These are phyloP conservation scores for Electrona antarctica DNA, from an alignment of 2,113 vertebrate genomes.

Conservation along the genomic window DNA sequence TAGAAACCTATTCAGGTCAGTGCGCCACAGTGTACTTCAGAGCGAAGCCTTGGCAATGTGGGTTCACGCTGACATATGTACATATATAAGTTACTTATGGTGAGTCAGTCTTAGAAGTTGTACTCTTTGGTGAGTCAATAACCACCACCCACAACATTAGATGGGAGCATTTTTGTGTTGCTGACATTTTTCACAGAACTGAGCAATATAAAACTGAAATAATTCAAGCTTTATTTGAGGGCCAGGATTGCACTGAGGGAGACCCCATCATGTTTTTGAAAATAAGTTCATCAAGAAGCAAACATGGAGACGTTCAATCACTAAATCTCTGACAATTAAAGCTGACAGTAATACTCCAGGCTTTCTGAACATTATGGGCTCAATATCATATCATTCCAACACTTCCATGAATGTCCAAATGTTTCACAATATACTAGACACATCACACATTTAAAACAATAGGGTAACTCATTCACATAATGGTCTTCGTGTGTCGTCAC, in stretches of 20 bases:
- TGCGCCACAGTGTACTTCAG: no score
- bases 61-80: background rate
- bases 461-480: background rate
- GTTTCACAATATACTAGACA: background rate
- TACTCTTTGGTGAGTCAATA: no score
- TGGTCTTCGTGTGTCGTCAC: no score
- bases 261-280: background rate
- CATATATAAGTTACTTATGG: background rate
- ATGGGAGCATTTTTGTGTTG: background rate
- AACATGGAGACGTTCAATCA: constrained; percentile 1
- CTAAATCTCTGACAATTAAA: constrained; percentile 9
- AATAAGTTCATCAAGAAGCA: constrained; percentile 8
- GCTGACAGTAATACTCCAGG: constrained; percentile 4
- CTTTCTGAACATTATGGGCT: constrained; percentile 3
- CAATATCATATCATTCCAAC: constrained; percentile 15
- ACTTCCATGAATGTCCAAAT: constrained; percentile 20
- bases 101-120: background rate
- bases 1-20: constrained; percentile 12
- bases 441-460: constrained; percentile 7
- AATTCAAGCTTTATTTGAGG: no score
- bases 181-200: background rate
- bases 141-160: background rate
- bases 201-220: background rate
- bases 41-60: no score
- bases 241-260: no score